Evolutionary conservation across 1,140 invertebrate genomes (phyloP), one percentile per base, ranked within the genome.

Genomic region (Leptopilina clavipes): DNA sequence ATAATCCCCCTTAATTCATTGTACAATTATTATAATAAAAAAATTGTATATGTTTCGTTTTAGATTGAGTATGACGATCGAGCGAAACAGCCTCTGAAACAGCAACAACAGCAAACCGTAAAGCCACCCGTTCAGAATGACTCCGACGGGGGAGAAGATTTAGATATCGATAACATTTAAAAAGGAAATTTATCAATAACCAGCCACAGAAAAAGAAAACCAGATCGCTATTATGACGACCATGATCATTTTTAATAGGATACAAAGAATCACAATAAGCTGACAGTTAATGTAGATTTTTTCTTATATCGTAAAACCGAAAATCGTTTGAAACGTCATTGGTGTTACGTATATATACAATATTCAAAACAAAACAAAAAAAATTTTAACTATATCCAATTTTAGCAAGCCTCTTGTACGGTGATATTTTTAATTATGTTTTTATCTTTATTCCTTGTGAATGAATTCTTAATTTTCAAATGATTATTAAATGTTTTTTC

Each of bases 121-220:
- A 92, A 92, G 81, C 89, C 90, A 72, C 89, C 84, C 19, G 81
- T 77, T 45, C 77, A 91, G 52, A 90, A 91, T 54, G 92, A 93
- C 71, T 95, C 95, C 54, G 95, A 95, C 76, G 95, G 94, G 65
- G 96, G 93, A 31, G 94, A 94, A 82, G 94, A 95, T 81, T 94
- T 98, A 83, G 96, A 98, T 89, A 98, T 98, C 87, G 97, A 98
- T 92, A 96, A 95, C 86, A 97, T 98, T 88, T 98, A 96, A 93
- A 91, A 40, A 80, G 71, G 11, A 79, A 80, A 81, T 52, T 65
- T 65, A 65, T 25, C 59, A 2, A 70, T 19, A 31, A 56, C 25
- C n/a, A 6, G 73, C 72, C n/a, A 76, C 52, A 79, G 0, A 40
- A 40, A 40, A 31, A 52, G 14, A n/a, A 25, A 59, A 79, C 54